These are phyloP conservation scores for Psilopsiagon aymara DNA, from an alignment of 2,113 vertebrate species.

Conservation along the genomic window DNA sequence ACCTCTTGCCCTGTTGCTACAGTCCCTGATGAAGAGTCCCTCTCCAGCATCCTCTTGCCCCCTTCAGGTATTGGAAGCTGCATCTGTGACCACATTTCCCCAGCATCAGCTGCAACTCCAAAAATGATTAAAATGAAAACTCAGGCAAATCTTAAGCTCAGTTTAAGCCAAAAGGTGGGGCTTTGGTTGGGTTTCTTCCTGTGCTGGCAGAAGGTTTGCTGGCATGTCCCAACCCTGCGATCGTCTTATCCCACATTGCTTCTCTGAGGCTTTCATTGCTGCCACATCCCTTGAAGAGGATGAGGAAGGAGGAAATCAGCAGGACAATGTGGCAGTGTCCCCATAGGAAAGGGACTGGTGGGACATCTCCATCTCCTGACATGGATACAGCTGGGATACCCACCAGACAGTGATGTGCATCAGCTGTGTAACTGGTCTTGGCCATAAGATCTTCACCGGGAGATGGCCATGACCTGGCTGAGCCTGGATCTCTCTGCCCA, in stretches of 20 bases:
- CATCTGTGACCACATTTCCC: neutral
- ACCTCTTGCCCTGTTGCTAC: neutral
- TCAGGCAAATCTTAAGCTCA: neutral
- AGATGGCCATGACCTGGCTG: neutral
- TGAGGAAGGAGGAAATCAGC: neutral
- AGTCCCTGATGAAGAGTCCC: neutral
- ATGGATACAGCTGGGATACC: neutral
- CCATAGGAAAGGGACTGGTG: neutral
- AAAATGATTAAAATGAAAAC: neutral
- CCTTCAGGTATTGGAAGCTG: neutral
- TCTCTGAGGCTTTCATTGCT: neutral
- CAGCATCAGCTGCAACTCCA: neutral
- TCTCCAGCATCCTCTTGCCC: neutral
- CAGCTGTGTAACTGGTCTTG: neutral
- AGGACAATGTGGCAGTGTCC: neutral
- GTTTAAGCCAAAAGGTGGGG: neutral
- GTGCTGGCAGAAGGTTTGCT: neutral
- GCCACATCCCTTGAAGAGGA: neutral
- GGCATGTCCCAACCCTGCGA: neutral
- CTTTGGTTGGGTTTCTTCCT: neutral
- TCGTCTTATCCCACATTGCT: accelerated
- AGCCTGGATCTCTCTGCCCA: neutral
- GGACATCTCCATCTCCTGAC: neutral
- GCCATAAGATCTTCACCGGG: neutral
- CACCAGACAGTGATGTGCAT: neutral